Conservation (phyloP, 23 tunicate species). For the Botrylloides violaceus region DNA sequence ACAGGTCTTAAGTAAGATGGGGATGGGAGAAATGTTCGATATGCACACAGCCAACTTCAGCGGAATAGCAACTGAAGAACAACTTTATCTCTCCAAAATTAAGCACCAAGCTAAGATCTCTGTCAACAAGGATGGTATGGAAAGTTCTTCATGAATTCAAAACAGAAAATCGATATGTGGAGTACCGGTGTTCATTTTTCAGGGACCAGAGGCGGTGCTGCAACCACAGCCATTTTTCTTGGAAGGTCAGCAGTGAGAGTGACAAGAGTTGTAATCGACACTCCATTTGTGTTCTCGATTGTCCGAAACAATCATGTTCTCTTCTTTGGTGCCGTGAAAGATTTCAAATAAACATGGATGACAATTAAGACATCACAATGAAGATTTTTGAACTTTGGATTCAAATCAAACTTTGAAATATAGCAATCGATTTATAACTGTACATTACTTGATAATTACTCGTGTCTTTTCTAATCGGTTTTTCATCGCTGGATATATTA, state of each 20-base stretch:
- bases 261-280: not conserved
- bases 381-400: no score
- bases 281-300: slow-evolving; percentile 8
- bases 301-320: not conserved
- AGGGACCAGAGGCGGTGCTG: slow-evolving; percentile 19
- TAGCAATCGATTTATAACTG: no score
- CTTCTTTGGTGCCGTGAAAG: slow-evolving; percentile 1
- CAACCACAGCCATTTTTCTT: not conserved
- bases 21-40: slow-evolving; percentile 27
- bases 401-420: no score
- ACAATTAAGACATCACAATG: no score
- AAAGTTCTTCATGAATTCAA: not conserved
- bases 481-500: no score
- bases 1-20: slow-evolving; percentile 28
- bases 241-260: not conserved
- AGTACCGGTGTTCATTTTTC: not conserved
- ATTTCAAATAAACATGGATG: not conserved
- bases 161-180: not conserved
- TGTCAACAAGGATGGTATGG: slow-evolving; percentile 10
- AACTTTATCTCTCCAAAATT: slow-evolving; percentile 2
- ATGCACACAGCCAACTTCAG: not conserved
- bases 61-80: slow-evolving; percentile 12
- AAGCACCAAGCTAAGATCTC: slow-evolving; percentile 16
- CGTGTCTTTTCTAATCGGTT: no score
- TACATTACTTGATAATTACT: no score